Base-by-base conservation (phyloP, 2,113 vertebrate genomes). In the Fulmarus glacialis region DNA sequence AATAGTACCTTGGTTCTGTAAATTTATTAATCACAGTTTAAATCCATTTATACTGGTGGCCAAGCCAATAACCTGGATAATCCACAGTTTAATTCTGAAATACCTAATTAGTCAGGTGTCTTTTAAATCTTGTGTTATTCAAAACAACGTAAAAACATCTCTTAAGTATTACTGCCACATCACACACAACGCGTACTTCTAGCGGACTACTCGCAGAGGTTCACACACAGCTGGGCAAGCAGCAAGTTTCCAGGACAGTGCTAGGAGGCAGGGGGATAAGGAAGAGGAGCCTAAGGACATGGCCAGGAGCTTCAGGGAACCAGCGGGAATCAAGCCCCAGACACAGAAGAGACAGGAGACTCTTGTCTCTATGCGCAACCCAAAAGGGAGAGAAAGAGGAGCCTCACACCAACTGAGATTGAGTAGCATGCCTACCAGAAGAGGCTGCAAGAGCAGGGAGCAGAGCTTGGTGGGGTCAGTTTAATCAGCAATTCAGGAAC, bases 361-460 rank as follows among this genome's bases (percentile, higher is more conserved):
- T 77, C 85, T 29, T 86, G 58, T 62, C 67, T 67, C 72, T 47
- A 34, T 27, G 12, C 8, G 19, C 60, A 92, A 20, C 3, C 14
- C 38, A 40, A 55, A 83, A 70, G 0, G 1, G 9, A 3, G 21
- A 92, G 8, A 66, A 89, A 81, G 43, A 80, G 16, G 16, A 91
- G 52, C 32, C 26, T n/a, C 63, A 30, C 43, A 64, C 62, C 82
- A 75, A 5, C 4, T 12, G 27, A 50, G 40, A 62, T 2, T 17
- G 38, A 86, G 38, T 3, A 68, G 48, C 24, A n/a, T 2, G 15
- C 58, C 43, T 70, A 84, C 80, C 63, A 89, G 91, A 94, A 92
- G 38, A 96, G 83, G 93, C 72, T 97, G 91, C 91, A 95, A 92
- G 94, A 96, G 90, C 82, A 90, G 82, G 45, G 68, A 91, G 78